Conservation (phyloP, 2,797 vertebrate genomes). For the Sciaenops ocellatus region DNA sequence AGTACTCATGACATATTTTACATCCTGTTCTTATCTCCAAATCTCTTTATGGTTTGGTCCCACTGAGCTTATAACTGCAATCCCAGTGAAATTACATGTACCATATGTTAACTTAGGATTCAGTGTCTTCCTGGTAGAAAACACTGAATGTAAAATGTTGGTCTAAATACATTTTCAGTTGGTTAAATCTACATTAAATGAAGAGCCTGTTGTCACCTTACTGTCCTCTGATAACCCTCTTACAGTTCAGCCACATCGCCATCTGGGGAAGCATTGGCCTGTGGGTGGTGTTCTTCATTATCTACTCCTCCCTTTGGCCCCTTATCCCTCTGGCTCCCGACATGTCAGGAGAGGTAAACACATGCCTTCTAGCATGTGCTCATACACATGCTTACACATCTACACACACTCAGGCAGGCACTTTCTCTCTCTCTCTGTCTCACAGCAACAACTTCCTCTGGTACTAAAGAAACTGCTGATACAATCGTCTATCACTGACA, state of each 20-base stretch:
- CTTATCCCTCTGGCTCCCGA: conserved; percentile 95
- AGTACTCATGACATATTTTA: conserved; percentile 61
- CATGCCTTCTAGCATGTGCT: conserved; percentile 8
- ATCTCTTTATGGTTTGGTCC: conserved; percentile 56
- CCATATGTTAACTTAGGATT: conserved; percentile 23
- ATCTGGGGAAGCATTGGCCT: conserved; percentile 98
- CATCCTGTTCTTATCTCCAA: conserved; percentile 39
- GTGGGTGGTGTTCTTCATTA: conserved; percentile 97
- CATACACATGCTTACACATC: conserved; percentile 35
- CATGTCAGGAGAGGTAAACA: conserved; percentile 98
- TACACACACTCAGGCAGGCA: background rate
- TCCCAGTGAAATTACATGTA: conserved; percentile 30
- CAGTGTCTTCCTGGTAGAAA: no score
- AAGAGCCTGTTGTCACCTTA: background rate
- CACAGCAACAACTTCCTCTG: conserved; percentile 13
- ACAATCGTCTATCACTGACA: conserved; percentile 41
- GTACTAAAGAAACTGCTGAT: conserved; percentile 37
- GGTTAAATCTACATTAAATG: background rate
- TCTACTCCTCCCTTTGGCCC: conserved; percentile 98
- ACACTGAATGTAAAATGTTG: background rate
- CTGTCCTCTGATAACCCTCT: conserved; percentile 24
- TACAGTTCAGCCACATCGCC: conserved; percentile 97
- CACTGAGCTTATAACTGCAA: conserved; percentile 49
- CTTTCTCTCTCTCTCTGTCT: background rate
- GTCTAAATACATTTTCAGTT: background rate